phyloP scores from a whole-genome alignment of 2,113 vertebrate species.

The Brachypteracias leptosomus region DNA sequence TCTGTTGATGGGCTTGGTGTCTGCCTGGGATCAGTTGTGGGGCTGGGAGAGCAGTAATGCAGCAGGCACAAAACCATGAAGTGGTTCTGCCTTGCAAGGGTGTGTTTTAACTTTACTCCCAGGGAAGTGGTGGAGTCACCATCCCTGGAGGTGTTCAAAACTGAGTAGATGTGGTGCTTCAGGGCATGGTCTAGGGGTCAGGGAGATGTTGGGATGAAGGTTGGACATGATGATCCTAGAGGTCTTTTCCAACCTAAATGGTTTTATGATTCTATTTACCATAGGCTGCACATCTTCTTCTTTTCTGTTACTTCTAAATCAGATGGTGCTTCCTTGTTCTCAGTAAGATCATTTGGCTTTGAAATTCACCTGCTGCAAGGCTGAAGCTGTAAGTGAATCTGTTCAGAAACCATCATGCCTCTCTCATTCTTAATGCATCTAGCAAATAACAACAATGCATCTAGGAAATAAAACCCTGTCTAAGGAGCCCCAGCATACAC shows the following conservation, averaged over 20 bases:
- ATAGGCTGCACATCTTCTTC: neutral
- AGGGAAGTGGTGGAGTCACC: too few species aligned
- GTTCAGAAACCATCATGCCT: neutral
- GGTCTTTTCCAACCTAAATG: too few species aligned
- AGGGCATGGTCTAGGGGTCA: too few species aligned
- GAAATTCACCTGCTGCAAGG: neutral
- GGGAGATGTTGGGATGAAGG: too few species aligned
- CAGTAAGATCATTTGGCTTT: neutral
- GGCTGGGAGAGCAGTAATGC: neutral
- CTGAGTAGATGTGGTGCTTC: too few species aligned
- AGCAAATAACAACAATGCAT: neutral
- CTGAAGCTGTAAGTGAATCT: neutral
- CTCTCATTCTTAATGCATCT: neutral
- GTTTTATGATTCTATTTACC: too few species aligned
- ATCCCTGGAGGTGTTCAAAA: too few species aligned
- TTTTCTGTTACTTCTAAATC: neutral
- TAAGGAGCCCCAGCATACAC: too few species aligned
- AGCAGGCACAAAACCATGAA: neutral
- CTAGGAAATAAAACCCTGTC: neutral
- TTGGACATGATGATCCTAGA: too few species aligned
- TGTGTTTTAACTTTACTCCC: neutral
- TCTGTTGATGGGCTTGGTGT: neutral
- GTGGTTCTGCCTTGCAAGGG: neutral
- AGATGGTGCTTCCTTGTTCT: neutral
- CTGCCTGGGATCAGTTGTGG: neutral